Conservation (phyloP, 2,113 vertebrate species). For the Alectura lathami region DNA sequence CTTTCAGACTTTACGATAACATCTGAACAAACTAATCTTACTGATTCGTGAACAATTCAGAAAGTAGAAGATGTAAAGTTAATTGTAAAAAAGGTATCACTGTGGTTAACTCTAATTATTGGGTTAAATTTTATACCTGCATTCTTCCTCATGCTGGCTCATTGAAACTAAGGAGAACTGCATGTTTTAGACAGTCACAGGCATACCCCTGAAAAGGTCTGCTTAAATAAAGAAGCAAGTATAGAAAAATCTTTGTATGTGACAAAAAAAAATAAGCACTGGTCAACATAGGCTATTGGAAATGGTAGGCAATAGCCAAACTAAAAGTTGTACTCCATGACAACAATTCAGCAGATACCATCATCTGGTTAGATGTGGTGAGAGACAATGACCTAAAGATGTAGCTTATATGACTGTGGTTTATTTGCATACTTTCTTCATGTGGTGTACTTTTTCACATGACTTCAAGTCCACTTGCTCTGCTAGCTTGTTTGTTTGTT, state of each 20-base stretch:
- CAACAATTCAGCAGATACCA: background rate
- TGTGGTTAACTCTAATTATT: background rate
- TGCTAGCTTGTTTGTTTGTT: accelerated
- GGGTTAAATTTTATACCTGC: background rate
- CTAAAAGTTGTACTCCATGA: background rate
- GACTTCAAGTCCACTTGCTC: background rate
- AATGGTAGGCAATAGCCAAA: background rate
- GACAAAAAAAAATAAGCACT: background rate
- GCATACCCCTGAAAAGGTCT: accelerated
- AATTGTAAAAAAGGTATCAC: background rate
- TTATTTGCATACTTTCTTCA: background rate
- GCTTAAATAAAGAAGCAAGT: background rate
- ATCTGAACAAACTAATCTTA: background rate
- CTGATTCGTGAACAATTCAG: background rate
- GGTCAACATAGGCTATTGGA: background rate
- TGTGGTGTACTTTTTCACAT: background rate
- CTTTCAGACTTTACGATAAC: background rate
- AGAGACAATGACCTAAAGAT: background rate
- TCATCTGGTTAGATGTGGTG: background rate
- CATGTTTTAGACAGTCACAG: background rate
- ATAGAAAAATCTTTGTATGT: background rate
- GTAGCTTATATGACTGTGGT: background rate
- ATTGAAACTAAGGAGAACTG: background rate
- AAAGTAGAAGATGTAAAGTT: background rate
- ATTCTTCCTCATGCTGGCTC: background rate